Base-by-base conservation (phyloP, 2,113 vertebrate species). In the Pedionomus torquatus region DNA sequence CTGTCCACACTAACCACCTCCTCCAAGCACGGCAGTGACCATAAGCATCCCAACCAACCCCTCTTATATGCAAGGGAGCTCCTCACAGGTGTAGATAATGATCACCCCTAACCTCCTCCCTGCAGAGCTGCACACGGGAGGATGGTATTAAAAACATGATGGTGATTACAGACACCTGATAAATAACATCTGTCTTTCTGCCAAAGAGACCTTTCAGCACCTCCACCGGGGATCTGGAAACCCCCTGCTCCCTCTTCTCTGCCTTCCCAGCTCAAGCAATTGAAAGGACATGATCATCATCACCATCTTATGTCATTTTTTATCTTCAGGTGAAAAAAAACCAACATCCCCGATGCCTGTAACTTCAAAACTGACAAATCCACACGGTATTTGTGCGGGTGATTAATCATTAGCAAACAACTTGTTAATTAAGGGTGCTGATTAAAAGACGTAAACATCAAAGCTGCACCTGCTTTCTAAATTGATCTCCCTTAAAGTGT, bases 1-100 rank as follows among this genome's bases (percentile, higher is more conserved):
- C 2, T 0, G 4, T 0, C 12, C 20, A 20, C 1, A 0, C 6
- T 1, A 33, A 0, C 3, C 51, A 52, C 16, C 12, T 4, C 2
- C 19, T 2, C 31, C 46, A 3, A 0, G 0, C 1, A 28, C 26
- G 28, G 1, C 0, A 43, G 30, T 13, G 28, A 65, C 63, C 28
- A 39, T 7, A 26, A 11, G 6, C 14, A 61, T 25, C 8, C 51
- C 26, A 28, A 9, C 33, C 31, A 72, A 5, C 37, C 71, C 13
- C 7, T 6, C 5, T 68, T n/a, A 28, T 2, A 9, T 1, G 33
- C 18, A 41, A 20, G 24, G 28, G 8, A 72, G 30, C 37, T 35
- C 7, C 66, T 8, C 5, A 3, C 77, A 82, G 51, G 30, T 84
- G 72, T 1, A 26, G 18, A 12, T 1, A 16, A 43, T 33, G 13